Base-by-base conservation (phyloP, 1,140 invertebrate species). In the Ridgeia piscesae region DNA sequence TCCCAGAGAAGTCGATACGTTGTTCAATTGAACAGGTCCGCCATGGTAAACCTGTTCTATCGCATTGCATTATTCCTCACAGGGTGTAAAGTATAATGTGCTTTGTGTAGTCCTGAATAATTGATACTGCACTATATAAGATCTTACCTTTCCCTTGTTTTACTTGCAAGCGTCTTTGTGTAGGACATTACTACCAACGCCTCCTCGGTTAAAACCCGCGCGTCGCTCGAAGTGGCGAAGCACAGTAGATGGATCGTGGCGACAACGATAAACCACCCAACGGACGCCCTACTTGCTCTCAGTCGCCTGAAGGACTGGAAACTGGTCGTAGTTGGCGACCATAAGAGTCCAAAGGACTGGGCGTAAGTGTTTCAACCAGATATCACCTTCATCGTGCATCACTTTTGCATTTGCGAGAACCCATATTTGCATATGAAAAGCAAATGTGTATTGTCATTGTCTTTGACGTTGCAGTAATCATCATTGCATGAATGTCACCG, bases 321-420 rank as follows among this genome's bases (percentile, higher is more conserved):
- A 58, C 33, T 95, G 8, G 92, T 95, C 9, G 94, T 95, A 17
- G 94, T 95, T 35, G 95, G 93, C 0, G 95, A 95, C 92, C 93
- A 17, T 35, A 95, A 95, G 93, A 94, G 94, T 35, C 94, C 95
- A 1, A 34, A 50, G 21, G 92, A 94, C 35, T 95, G 94, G 94
- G 89, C 33, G 93, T 94, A 93, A 89, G 93, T 92, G 14, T 34
- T 88, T 48, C 33, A 88, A 50, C n/a, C 27, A 58, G 89, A 91
- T 33, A 4, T 8, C 9, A 6, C 11, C 42, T 42, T 42, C 42
- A 42, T 4, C 11, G 42, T 42, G 42, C 11, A 11, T 6, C 4
- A 42, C 42, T 42, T 42, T 4, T 42, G 42, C 11, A 42, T 11
- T 42, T 6, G 42, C 11, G 42, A 42, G 91, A 91, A 91, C 27